Conservation (phyloP, 2,113 vertebrate species). For the Ptychochromis oligacanthus region DNA sequence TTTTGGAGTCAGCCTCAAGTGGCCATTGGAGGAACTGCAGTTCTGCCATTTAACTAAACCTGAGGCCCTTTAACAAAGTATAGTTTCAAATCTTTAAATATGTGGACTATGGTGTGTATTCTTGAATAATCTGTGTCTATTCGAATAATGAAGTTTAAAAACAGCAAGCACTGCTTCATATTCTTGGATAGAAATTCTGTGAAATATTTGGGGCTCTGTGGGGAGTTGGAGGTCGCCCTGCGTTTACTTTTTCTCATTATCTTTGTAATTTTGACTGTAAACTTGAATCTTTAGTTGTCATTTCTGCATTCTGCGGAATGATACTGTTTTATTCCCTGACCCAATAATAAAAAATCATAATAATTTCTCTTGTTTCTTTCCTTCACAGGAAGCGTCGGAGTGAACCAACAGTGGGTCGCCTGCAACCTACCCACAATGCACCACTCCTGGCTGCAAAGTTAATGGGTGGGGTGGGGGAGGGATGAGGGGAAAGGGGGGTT, state of each 20-base stretch:
- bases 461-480: slow-evolving; percentile 29
- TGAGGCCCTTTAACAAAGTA: not conserved
- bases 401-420: slow-evolving; percentile 63
- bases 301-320: not conserved
- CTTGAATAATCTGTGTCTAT: not conserved
- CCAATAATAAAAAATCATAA: too few relatives aligned
- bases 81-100: not conserved
- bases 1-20: not conserved
- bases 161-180: not conserved
- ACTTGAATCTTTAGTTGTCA: not conserved
- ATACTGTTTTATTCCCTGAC: accelerated
- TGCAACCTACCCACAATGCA: slow-evolving; percentile 72
- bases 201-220: not conserved
- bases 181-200: not conserved
- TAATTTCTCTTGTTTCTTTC: too few relatives aligned
- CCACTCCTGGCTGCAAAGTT: slow-evolving; percentile 61
- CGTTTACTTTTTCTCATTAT: not conserved
- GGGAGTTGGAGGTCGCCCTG: not conserved
- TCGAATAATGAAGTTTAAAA: not conserved
- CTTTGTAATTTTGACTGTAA: not conserved
- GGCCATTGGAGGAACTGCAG: not conserved
- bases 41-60: not conserved
- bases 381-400: slow-evolving; percentile 58
- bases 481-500: not conserved
- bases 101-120: not conserved